phyloP scores from a whole-genome alignment of 2,113 vertebrate genomes.

The Leiothrix lutea region DNA sequence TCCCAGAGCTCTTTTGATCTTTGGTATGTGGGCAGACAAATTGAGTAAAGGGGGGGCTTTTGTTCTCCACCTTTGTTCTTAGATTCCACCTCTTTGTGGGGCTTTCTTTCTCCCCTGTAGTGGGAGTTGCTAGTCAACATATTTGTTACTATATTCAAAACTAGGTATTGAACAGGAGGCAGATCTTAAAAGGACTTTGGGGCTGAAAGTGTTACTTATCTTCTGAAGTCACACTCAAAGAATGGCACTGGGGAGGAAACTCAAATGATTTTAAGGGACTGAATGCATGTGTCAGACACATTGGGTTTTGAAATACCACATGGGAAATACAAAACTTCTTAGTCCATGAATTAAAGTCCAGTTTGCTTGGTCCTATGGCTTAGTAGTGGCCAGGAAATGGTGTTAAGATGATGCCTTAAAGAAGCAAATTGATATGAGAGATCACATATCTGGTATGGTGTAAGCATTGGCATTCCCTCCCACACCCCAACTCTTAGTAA shows the following conservation, averaged over 20 bases:
- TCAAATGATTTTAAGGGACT: not conserved
- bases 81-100: not conserved
- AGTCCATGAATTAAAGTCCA: not conserved
- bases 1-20: conserved; percentile 51
- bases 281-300: not conserved
- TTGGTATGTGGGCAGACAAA: conserved; percentile 46
- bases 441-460: not conserved
- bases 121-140: not conserved
- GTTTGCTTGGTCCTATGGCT: not conserved
- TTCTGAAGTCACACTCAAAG: not conserved
- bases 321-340: not conserved
- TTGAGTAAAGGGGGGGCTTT: conserved; percentile 34
- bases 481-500: not conserved
- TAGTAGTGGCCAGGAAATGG: not conserved
- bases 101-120: conserved; percentile 4
- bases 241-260: not conserved
- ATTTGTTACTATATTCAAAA: conserved; percentile 6
- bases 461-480: not conserved
- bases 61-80: conserved; percentile 46
- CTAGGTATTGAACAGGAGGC: not conserved
- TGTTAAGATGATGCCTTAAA: not conserved
- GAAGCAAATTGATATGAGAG: not conserved
- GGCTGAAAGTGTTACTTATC: not conserved
- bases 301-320: not conserved
- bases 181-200: not conserved